Percentiles rank a stretch among this genome's conserved stretches.
Conservation (phyloP, 2,888 invertebrate species). For the Agelastica alni region DNA sequence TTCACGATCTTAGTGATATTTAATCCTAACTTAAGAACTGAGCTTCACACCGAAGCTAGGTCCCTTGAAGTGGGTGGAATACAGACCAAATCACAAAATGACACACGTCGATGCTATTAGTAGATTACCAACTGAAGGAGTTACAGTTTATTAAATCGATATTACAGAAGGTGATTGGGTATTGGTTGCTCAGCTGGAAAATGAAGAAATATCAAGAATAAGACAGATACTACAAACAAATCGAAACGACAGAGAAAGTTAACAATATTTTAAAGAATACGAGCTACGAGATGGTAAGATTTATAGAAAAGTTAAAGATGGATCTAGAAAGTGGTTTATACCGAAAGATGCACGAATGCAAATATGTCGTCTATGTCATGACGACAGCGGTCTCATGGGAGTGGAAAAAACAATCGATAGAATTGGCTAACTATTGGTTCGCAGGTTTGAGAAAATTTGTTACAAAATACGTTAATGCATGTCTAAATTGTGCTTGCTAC, state of each 20-base stretch:
- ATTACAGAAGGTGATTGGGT: too few relatives aligned
- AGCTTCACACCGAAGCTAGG: background rate
- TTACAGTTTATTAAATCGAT: too few relatives aligned
- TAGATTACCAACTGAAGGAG: too few relatives aligned
- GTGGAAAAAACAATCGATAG: constrained; percentile 31
- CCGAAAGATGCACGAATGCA: constrained; percentile 33
- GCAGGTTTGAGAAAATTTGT: too few relatives aligned
- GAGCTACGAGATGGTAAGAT: too few relatives aligned
- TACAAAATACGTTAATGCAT: constrained; percentile 43
- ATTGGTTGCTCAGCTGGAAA: constrained; percentile 33
- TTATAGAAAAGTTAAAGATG: too few relatives aligned
- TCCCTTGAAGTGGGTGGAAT: background rate
- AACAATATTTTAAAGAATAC: constrained; percentile 11
- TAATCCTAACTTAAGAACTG: background rate
- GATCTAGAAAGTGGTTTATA: too few relatives aligned
- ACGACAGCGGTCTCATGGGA: constrained; percentile 31
- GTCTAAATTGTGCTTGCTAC: constrained; percentile 43
- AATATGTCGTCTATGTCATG: too few relatives aligned
- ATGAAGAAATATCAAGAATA: constrained; percentile 28
- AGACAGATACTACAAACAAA: too few relatives aligned
- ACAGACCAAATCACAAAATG: constrained; percentile 17
- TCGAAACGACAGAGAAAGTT: background rate
- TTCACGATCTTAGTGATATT: constrained; percentile 14
- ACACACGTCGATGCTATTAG: too few relatives aligned
- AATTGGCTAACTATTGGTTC: constrained; percentile 36